phyloP scores from a whole-genome alignment of 2,888 invertebrate genomes.

The Gryllus longicercus region DNA sequence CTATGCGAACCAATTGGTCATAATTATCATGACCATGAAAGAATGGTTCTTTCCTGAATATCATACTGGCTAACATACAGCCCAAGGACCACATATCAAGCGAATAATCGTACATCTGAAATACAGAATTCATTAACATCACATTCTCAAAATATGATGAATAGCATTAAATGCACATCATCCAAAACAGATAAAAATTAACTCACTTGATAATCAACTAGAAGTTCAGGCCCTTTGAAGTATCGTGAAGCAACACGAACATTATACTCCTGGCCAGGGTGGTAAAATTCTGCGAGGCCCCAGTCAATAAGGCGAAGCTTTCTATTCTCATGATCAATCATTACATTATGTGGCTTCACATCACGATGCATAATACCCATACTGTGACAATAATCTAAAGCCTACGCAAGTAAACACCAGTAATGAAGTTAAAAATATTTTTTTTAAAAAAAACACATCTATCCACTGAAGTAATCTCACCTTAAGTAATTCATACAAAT shows the following conservation, averaged over 20 bases:
- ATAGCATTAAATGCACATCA: too few species aligned
- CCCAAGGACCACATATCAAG: conserved; percentile 99
- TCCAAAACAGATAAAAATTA: not conserved
- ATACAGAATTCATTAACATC: conserved; percentile 20
- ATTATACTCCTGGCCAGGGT: conserved; percentile 99
- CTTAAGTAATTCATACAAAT: conserved; percentile 96
- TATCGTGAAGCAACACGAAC: conserved; percentile 99
- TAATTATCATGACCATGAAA: conserved; percentile 99
- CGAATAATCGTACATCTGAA: conserved; percentile 98
- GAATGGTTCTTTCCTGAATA: conserved; percentile 99
- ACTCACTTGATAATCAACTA: conserved; percentile 88
- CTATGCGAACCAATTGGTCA: conserved; percentile 98
- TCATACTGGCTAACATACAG: conserved; percentile 99
- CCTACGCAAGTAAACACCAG: conserved; percentile 48
- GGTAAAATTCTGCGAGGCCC: conserved; percentile 99
- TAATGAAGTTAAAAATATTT: not conserved
- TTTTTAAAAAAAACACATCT: not conserved
- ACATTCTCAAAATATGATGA: not conserved
- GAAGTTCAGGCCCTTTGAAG: conserved; percentile 97
- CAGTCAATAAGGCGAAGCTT: conserved; percentile 98
- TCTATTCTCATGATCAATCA: conserved; percentile 99
- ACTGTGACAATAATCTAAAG: conserved; percentile 99
- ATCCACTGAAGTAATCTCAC: conserved; percentile 47
- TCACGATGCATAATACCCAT: conserved; percentile 99
- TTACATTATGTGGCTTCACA: conserved; percentile 99